Percentiles rank a stretch among this genome's conserved stretches.
Evolutionary conservation across 2,797 vertebrate genomes (phyloP).

Genomic region (Gymnoscopelus braueri): DNA sequence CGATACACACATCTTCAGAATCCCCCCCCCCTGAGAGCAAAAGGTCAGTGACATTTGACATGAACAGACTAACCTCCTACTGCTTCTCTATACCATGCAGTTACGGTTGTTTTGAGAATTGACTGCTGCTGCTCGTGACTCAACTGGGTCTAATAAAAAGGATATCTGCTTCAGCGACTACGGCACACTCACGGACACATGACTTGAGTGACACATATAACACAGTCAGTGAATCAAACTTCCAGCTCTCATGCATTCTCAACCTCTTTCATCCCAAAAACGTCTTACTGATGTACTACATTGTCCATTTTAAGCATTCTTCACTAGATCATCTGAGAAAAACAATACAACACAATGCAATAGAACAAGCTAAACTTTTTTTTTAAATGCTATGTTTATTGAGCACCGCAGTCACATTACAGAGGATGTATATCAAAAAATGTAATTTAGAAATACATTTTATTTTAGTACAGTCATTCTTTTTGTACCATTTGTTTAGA

Average conservation of each 20-base stretch:
- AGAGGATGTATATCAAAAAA: no score
- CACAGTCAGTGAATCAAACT: conserved; percentile 57
- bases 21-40: conserved; percentile 11
- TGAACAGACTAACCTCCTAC: background rate
- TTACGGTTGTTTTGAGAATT: background rate
- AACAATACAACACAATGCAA: no score
- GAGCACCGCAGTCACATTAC: no score
- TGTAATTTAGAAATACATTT: no score
- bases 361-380: no score
- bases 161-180: conserved; percentile 57
- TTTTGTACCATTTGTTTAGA: no score
- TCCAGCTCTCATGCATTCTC: conserved; percentile 38
- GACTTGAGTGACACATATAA: conserved; percentile 17
- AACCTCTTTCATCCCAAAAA: background rate
- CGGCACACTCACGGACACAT: conserved; percentile 3
- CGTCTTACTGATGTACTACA: background rate
- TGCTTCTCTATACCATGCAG: background rate
- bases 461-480: no score
- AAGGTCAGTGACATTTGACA: conserved; percentile 22
- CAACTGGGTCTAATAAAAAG: conserved; percentile 17
- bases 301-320: no score
- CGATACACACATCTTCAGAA: background rate
- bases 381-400: no score
- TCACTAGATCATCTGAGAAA: no score
- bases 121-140: background rate